Conservation (phyloP, 30 jellyfish, hydroid and myxozoan species). For the Cassiopea andromeda region DNA sequence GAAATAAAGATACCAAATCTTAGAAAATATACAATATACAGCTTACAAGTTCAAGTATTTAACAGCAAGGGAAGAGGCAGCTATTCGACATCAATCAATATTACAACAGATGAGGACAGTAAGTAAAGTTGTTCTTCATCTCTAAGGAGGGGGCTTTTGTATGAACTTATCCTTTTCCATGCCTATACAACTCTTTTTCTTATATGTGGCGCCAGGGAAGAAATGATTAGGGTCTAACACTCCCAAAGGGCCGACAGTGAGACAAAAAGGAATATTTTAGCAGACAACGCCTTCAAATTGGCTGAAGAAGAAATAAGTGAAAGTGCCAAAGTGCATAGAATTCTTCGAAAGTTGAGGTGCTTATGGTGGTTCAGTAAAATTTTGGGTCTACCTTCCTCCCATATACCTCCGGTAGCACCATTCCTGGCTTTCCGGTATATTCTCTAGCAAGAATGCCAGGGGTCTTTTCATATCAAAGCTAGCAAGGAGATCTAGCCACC, state of each 20-base stretch:
- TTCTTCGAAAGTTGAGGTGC: too few relatives aligned
- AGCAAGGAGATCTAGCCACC: too few relatives aligned
- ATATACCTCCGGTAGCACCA: too few relatives aligned
- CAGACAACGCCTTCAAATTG: background rate
- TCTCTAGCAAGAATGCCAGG: too few relatives aligned
- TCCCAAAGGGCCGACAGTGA: background rate
- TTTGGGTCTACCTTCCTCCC: too few relatives aligned
- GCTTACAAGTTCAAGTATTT: constrained; percentile 29
- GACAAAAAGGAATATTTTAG: too few relatives aligned
- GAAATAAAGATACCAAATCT: constrained; percentile 3
- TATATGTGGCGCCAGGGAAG: background rate
- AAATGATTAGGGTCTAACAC: background rate
- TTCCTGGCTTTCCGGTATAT: too few relatives aligned
- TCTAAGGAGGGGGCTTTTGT: background rate
- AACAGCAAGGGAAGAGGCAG: constrained; percentile 67
- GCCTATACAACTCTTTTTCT: background rate
- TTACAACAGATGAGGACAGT: constrained; percentile 61
- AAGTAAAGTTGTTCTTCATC: constrained; percentile 17
- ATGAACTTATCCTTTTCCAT: too few relatives aligned
- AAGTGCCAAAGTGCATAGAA: too few relatives aligned
- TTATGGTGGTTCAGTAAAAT: too few relatives aligned
- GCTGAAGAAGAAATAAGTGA: background rate
- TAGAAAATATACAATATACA: constrained; percentile 52
- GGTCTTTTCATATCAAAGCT: too few relatives aligned
- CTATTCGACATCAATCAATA: constrained; percentile 15